These are phyloP conservation scores for Oncorhynchus clarkii DNA, from an alignment of 2,113 vertebrate genomes.

Conservation along the genomic window DNA sequence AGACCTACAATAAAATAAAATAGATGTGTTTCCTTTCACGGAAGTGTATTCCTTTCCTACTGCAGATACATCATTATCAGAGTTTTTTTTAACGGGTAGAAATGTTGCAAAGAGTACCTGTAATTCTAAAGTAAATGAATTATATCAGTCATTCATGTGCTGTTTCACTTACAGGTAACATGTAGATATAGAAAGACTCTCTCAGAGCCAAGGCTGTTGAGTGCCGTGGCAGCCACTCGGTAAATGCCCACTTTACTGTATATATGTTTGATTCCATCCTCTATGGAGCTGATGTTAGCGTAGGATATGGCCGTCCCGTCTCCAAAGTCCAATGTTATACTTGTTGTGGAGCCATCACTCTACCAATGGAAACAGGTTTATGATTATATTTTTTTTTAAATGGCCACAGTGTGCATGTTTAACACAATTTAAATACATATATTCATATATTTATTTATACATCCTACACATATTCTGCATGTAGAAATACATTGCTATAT, in stretches of 20 bases:
- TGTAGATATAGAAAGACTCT: constrained; percentile 87
- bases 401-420: not conserved
- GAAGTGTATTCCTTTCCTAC: too few relatives aligned
- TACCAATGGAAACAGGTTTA: constrained; percentile 44
- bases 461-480: too few relatives aligned
- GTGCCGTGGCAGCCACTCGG: constrained; percentile 82
- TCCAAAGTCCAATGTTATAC: constrained; percentile 89
- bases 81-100: not conserved
- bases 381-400: not conserved
- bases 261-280: constrained; percentile 86
- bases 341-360: constrained; percentile 86
- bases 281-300: constrained; percentile 87
- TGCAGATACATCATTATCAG: too few relatives aligned
- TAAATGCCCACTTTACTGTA: constrained; percentile 90
- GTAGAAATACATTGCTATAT: too few relatives aligned
- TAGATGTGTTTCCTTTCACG: not conserved
- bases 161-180: constrained; percentile 79
- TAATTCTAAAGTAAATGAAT: not conserved
- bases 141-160: not conserved
- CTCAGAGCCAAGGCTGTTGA: constrained; percentile 86
- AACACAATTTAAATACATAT: too few relatives aligned
- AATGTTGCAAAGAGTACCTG: not conserved
- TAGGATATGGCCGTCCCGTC: constrained; percentile 86
- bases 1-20: constrained; percentile 70
- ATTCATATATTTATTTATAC: too few relatives aligned